phyloP scores from a whole-genome alignment of 2,888 invertebrate genomes.

The Chrysotoxum bicinctum region DNA sequence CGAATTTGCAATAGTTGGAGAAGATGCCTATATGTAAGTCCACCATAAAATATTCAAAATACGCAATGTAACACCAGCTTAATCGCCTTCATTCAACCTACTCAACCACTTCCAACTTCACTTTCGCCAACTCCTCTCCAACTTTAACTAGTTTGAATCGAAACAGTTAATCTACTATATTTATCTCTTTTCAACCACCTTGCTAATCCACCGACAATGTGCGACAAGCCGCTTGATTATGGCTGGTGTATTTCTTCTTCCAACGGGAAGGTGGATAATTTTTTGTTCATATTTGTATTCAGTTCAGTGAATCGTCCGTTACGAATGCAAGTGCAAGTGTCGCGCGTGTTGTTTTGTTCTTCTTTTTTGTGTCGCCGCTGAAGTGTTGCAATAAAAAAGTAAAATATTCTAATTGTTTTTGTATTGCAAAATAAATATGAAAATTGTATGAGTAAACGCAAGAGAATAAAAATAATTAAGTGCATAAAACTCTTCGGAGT shows the following conservation, averaged over 20 bases:
- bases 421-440: neutral
- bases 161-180: slow-evolving; percentile 51
- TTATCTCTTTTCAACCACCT: slow-evolving; percentile 65
- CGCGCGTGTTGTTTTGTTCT: slow-evolving; percentile 48
- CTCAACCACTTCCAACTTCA: neutral
- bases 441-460: neutral
- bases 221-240: slow-evolving; percentile 51
- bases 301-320: slow-evolving; percentile 67
- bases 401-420: neutral
- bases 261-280: slow-evolving; percentile 51
- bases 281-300: neutral
- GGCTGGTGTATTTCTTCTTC: slow-evolving; percentile 17
- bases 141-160: slow-evolving; percentile 64
- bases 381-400: slow-evolving; percentile 39
- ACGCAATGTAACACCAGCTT: too few relatives aligned
- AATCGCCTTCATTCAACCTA: too few relatives aligned
- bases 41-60: too few relatives aligned
- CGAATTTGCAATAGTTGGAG: too few relatives aligned
- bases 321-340: slow-evolving; percentile 70
- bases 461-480: neutral
- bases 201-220: slow-evolving; percentile 39
- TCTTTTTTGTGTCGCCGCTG: slow-evolving; percentile 37
- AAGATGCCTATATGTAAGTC: too few relatives aligned
- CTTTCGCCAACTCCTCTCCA: neutral
- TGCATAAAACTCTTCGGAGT: slow-evolving; percentile 11